Conservation (phyloP, 1,140 invertebrate species). For the Ylistrum balloti region DNA sequence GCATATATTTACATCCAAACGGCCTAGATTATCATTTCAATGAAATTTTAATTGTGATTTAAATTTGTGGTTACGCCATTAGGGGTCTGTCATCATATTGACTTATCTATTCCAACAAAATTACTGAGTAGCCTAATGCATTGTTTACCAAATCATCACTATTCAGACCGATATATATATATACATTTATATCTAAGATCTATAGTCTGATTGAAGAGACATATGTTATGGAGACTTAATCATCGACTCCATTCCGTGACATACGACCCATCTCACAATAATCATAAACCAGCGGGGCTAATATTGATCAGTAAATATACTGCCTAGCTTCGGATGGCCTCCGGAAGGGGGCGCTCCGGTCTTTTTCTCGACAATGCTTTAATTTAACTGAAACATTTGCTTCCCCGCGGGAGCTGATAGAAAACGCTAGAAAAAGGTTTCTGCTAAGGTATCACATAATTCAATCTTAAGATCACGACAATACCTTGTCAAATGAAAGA, state of each 20-base stretch:
- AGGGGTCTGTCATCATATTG: too few relatives aligned
- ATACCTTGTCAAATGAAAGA: conserved; percentile 60
- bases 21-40: too few relatives aligned
- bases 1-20: too few relatives aligned
- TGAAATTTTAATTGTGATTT: too few relatives aligned
- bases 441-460: conserved; percentile 56
- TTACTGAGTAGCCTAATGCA: too few relatives aligned
- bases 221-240: not conserved
- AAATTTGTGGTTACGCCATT: too few relatives aligned
- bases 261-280: not conserved
- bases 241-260: not conserved
- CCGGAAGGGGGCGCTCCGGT: conserved; percentile 35
- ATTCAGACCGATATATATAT: not conserved
- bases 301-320: conserved; percentile 40
- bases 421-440: conserved; percentile 57
- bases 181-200: not conserved
- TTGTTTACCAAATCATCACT: not conserved
- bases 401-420: conserved; percentile 58
- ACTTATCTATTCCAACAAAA: not conserved
- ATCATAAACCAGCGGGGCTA: conserved; percentile 37
- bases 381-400: conserved; percentile 46
- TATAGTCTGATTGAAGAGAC: conserved; percentile 11
- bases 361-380: conserved; percentile 38
- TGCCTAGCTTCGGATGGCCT: conserved; percentile 30
- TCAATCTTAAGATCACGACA: conserved; percentile 62